Conservation (phyloP, 2,888 invertebrate species). For the Eristalinus sepulchralis region DNA sequence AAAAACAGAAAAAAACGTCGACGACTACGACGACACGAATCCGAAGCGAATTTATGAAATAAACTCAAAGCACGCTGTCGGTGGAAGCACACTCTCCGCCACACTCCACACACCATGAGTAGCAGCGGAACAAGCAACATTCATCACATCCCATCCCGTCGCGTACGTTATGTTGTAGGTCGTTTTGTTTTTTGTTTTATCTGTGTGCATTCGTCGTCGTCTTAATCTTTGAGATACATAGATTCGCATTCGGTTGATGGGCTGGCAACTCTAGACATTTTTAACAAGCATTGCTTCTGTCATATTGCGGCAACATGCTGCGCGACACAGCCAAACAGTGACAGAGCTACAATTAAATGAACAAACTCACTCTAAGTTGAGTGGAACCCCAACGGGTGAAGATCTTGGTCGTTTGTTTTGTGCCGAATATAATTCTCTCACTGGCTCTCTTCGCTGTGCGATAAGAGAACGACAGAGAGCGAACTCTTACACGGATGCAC, state of each 20-base stretch:
- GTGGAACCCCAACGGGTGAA: conserved; percentile 13
- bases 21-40: conserved; percentile 21
- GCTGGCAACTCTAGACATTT: background rate
- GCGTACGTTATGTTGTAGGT: background rate
- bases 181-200: background rate
- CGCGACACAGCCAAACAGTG: background rate
- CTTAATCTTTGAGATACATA: background rate
- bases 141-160: background rate
- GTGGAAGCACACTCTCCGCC: background rate
- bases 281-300: background rate
- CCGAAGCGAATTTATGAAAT: conserved; percentile 51
- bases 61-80: conserved; percentile 54
- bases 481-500: background rate
- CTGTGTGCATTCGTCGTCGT: background rate
- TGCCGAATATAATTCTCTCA: no score
- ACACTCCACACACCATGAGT: background rate
- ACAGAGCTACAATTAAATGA: conserved; percentile 34
- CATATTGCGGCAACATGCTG: conserved; percentile 25
- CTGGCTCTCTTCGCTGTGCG: background rate
- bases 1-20: conserved; percentile 27
- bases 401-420: conserved; percentile 7
- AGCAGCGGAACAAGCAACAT: conserved; percentile 6
- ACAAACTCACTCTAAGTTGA: background rate
- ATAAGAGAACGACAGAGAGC: conserved; percentile 16
- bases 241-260: background rate